A percentile compares a stretch with the other conserved stretches of the same genome.
Evolutionary conservation across 2,113 vertebrate genomes (phyloP).

Genomic region (Cochlearius cochlearius): DNA sequence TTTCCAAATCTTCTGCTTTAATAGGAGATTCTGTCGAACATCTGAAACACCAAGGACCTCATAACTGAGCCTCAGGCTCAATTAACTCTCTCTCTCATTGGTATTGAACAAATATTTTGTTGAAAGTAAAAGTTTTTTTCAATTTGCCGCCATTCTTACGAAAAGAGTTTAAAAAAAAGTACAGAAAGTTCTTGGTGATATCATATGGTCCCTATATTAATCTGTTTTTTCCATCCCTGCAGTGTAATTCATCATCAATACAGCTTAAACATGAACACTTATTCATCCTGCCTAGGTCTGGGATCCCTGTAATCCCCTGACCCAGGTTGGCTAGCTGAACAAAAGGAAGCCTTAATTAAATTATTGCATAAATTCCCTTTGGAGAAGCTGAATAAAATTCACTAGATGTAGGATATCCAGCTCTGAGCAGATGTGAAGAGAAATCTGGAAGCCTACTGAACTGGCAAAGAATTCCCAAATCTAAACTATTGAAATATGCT

Average conservation of each 20-base stretch:
- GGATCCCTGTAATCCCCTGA: conserved; percentile 55
- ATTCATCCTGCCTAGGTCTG: neutral
- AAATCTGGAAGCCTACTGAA: conserved; percentile 29
- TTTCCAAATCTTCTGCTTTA: neutral
- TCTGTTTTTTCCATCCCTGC: neutral
- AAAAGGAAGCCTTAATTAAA: conserved; percentile 58
- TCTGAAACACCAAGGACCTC: neutral
- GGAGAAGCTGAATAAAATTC: conserved; percentile 45
- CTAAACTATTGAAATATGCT: neutral
- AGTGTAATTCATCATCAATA: neutral
- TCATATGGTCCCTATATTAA: neutral
- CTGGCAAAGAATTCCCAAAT: conserved; percentile 17
- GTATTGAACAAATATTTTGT: neutral
- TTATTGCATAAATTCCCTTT: conserved; percentile 61
- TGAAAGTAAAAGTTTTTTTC: neutral
- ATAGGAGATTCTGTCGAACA: neutral
- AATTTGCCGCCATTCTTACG: neutral
- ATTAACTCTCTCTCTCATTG: neutral
- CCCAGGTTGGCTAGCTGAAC: conserved; percentile 12
- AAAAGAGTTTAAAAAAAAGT: neutral
- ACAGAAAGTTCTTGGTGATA: neutral
- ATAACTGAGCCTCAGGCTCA: neutral
- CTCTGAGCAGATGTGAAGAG: conserved; percentile 5
- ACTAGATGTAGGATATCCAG: neutral
- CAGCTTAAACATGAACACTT: neutral